Percentiles rank a stretch among this genome's conserved stretches.
Conservation (phyloP, 2,888 invertebrate genomes). For the Drosophila rubida region DNA sequence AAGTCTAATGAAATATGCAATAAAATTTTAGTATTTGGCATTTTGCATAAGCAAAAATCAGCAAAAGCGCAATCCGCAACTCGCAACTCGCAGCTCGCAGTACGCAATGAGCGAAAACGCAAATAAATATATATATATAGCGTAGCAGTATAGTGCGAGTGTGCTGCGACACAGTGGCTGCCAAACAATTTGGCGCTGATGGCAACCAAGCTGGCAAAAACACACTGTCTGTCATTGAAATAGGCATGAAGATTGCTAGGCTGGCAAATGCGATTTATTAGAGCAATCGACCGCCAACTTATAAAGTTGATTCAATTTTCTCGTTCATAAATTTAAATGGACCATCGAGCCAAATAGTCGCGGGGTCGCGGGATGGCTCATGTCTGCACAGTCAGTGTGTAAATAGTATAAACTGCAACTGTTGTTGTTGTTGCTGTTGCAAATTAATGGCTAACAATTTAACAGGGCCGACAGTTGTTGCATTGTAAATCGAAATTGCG, state of each 20-base stretch:
- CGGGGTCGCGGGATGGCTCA: slow-evolving; percentile 38
- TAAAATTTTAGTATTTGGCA: slow-evolving; percentile 75
- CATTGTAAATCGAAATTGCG: slow-evolving; percentile 39
- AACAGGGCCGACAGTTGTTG: slow-evolving; percentile 40
- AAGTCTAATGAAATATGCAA: slow-evolving; percentile 81
- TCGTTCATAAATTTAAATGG: slow-evolving; percentile 32
- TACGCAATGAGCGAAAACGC: slow-evolving; percentile 26
- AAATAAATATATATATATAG: slow-evolving; percentile 36
- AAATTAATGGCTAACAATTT: slow-evolving; percentile 67
- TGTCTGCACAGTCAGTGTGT: slow-evolving; percentile 18
- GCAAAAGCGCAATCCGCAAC: slow-evolving; percentile 55
- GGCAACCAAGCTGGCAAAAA: slow-evolving; percentile 26
- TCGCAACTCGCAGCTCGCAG: background rate
- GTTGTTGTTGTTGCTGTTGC: slow-evolving; percentile 35
- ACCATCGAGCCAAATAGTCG: background rate
- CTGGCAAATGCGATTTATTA: slow-evolving; percentile 17
- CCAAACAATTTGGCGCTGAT: slow-evolving; percentile 1
- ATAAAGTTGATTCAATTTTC: slow-evolving; percentile 21
- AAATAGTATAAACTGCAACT: slow-evolving; percentile 5
- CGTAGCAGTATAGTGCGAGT: background rate
- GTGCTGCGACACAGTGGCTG: slow-evolving; percentile 16
- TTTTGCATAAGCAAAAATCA: slow-evolving; percentile 45
- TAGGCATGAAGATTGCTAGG: slow-evolving; percentile 26
- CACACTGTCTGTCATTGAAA: slow-evolving; percentile 12
- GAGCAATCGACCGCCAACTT: slow-evolving; percentile 15